Evolutionary conservation across 2,888 invertebrate genomes (phyloP), one percentile per base, ranked within the genome.

Genomic region (Rhingia campestris): DNA sequence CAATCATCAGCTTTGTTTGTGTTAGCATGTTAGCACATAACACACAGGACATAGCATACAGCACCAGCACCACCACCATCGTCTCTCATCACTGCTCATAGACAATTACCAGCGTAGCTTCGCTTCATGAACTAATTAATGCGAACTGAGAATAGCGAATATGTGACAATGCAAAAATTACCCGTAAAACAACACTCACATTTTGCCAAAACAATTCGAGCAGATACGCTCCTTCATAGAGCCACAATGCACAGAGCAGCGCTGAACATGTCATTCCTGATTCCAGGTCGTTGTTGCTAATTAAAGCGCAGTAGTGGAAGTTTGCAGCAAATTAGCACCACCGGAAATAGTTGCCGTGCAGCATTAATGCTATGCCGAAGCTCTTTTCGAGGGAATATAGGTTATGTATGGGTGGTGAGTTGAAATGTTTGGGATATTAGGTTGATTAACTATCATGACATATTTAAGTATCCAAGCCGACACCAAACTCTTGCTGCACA

Each of bases 391-490:
- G n/a, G n/a, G 6, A 69, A 61, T 54, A n/a, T 47, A 54, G 51
- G 67, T 54, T 35, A 14, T 33, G n/a, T 6, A n/a, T 5, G 32
- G 33, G n/a, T 12, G 33, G 53, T 61, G 61, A 47, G 45, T 54
- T 45, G 45, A 12, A 39, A 32, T 59, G 30, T 37, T 43, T 32
- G 59, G 47, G 10, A 49, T 58, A 58, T 49, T 35, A 69, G 76
- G 59, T 61, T 76, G 76, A 69, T 69, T 69, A 61, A 47, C 54
- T 61, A 45, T 69, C 76, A 54, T 69, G 47, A 33, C 14, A 61
- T 53, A 61, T 49, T 76, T 61, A 69, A 39, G 66, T 14, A 33
- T 6, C n/a, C n/a, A n/a, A n/a, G n/a, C 7, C n/a, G 41, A 43
- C 53, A 39, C 64, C 64, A 41, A 39, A 30, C 32, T 39, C 10